phyloP scores from a whole-genome alignment of 2,888 invertebrate genomes.

The Chirona hameri region DNA sequence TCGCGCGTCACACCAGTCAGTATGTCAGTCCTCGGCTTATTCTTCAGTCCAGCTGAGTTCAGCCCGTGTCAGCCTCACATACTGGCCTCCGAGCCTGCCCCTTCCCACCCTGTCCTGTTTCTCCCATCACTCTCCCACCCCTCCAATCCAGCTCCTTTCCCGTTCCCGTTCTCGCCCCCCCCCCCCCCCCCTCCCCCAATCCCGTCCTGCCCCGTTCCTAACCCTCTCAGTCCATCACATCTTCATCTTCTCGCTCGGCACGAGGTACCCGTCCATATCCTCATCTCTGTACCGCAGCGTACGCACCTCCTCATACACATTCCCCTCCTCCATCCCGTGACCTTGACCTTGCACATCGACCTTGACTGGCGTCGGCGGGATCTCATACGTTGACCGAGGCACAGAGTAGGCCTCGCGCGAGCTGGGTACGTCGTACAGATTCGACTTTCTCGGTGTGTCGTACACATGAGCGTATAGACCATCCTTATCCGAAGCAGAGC shows the following conservation, averaged over 20 bases:
- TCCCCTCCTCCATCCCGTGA: background rate
- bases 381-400: background rate
- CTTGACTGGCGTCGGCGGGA: background rate
- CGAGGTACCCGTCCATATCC: background rate
- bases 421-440: background rate
- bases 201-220: no score
- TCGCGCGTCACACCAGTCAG: no score
- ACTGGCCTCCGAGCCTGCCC: no score
- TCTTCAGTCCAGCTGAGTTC: no score
- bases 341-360: background rate
- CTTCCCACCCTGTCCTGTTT: no score
- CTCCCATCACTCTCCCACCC: no score
- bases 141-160: no score
- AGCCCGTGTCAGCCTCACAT: no score
- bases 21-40: no score
- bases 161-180: no score
- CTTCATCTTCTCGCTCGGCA: conserved; percentile 10
- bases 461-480: background rate
- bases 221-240: background rate
- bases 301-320: conserved; percentile 4
- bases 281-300: background rate
- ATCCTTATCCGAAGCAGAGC: background rate
- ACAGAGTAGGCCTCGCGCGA: background rate
- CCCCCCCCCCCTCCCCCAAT: no score
- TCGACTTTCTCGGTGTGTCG: background rate